phyloP scores from a whole-genome alignment of 2,888 invertebrate genomes.

The Bugulina stolonifera region DNA sequence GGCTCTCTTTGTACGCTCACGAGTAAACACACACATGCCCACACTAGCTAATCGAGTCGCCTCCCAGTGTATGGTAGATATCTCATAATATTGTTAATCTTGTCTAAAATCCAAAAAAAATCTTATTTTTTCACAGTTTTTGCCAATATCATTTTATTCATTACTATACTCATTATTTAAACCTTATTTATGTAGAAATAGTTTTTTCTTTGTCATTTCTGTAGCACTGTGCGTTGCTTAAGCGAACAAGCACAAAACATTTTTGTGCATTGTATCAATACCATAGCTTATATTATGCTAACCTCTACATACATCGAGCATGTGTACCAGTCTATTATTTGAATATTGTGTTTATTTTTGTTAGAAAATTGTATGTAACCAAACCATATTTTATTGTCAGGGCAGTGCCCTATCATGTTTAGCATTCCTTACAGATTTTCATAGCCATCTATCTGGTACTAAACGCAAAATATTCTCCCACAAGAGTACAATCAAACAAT shows the following conservation, averaged over 20 bases:
- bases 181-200: conserved; percentile 4
- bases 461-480: neutral
- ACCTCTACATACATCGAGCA: neutral
- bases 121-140: neutral
- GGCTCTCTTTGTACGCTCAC: neutral
- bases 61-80: no score
- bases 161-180: conserved; percentile 1
- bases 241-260: neutral
- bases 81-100: neutral
- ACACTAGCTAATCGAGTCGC: neutral
- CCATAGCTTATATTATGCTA: neutral
- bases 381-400: neutral
- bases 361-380: conserved; percentile 1
- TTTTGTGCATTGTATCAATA: neutral
- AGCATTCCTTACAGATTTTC: neutral
- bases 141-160: neutral
- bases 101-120: neutral
- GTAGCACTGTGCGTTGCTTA: conserved; percentile 3
- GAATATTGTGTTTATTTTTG: conserved; percentile 26
- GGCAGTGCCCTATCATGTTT: neutral
- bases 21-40: neutral
- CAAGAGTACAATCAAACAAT: no score
- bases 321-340: neutral
- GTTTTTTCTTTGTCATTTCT: neutral
- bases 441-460: neutral